Base-by-base conservation (phyloP, 2,113 vertebrate genomes). In the Lampris megalopsis region DNA sequence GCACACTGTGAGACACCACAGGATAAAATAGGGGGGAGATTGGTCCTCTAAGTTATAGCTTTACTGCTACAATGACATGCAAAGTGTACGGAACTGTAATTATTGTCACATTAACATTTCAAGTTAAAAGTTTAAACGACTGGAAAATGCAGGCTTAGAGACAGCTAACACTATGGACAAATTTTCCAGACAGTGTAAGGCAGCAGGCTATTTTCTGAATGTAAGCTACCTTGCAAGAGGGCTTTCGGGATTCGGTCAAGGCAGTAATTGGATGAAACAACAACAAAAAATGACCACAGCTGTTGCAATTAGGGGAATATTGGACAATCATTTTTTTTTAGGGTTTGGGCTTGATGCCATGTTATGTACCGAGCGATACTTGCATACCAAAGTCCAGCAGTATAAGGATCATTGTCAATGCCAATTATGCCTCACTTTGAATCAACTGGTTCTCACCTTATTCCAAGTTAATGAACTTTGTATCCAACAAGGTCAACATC, bases 301-400 rank as follows among this genome's bases (percentile, higher is more conserved):
- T 90, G 88, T 69, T 84, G 85, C 82, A 91, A 90, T 93, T 91
- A 89, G 75, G 63, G 76, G 74, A 84, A 91, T 92, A 88, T 82
- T 73, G 73, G 70, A 73, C 81, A 81, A 82, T 89, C 82, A 45
- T 48, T 76, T 86, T 77, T 75, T 84, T 76, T 75, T 24, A 77
- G 48, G 59, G 77, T 81, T 67, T 52, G 36, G 61, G 45, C 62
- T 49, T 38, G 41, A 75, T 3, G 77, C 63, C 37, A 9, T 57
- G 64, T 66, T 68, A 13, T 45, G 1, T 58, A n/a, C 1, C 9
- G 49, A 8, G 24, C 59, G 60, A 65, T 61, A 60, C 43, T 67
- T 63, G 57, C 49, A 24, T 60, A 78, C 49, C 41, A 11, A 54
- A 81, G 59, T n/a, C 69, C 63, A 38, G 36, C 24, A 61, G 43